phyloP scores from a whole-genome alignment of 2,797 vertebrate genomes.

The Xenopus petersii region DNA sequence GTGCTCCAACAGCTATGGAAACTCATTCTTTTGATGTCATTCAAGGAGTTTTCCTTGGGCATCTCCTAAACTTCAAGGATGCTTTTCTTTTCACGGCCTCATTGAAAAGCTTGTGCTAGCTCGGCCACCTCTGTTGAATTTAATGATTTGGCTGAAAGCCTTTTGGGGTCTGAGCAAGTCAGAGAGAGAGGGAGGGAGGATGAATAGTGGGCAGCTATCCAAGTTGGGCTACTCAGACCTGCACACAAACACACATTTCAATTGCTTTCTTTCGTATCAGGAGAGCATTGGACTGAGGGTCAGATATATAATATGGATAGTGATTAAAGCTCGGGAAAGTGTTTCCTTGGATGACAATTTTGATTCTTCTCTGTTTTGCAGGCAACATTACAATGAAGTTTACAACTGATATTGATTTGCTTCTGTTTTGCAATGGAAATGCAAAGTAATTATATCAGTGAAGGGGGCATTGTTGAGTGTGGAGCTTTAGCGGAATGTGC shows the following conservation, averaged over 20 bases:
- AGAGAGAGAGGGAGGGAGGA: constrained; percentile 11
- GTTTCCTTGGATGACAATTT: not conserved
- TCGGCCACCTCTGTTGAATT: constrained; percentile 79
- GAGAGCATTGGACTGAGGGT: constrained; percentile 27
- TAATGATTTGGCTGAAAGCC: constrained; percentile 74
- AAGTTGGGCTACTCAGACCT: constrained; percentile 44
- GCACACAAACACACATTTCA: constrained; percentile 44
- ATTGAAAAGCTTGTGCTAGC: constrained; percentile 72
- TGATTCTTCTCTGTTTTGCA: not conserved
- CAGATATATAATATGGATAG: not conserved
- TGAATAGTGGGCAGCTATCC: constrained; percentile 57
- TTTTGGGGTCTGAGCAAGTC: constrained; percentile 55
- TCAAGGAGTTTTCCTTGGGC: constrained; percentile 77
- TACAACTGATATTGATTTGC: not conserved
- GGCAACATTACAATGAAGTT: not conserved
- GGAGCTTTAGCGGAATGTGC: not conserved
- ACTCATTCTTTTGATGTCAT: constrained; percentile 81
- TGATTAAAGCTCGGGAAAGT: not conserved
- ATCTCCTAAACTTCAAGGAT: constrained; percentile 81
- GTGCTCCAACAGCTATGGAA: constrained; percentile 78
- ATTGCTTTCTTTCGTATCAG: constrained; percentile 41
- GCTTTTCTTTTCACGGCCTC: constrained; percentile 67
- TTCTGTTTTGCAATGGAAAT: constrained; percentile 9
- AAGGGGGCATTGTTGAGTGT: not conserved
- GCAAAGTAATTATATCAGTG: not conserved